Percentiles rank a stretch among this genome's conserved stretches.
phyloP scores from a whole-genome alignment of 2,888 invertebrate genomes.

The Bursaphelenchus okinawaensis region DNA sequence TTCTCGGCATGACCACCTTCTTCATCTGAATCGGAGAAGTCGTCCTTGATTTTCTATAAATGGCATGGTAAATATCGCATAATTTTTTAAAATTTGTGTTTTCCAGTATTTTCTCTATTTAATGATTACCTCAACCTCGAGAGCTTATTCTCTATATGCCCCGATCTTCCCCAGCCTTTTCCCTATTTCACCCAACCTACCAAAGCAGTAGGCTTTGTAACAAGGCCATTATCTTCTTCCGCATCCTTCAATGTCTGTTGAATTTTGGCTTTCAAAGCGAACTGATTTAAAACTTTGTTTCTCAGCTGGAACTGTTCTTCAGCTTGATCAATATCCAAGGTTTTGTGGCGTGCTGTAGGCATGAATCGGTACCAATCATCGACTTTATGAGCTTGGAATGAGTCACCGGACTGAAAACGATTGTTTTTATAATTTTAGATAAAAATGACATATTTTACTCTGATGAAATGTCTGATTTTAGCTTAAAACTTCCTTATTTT shows the following conservation, averaged over 20 bases:
- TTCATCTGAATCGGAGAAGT: constrained; percentile 25
- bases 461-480: background rate
- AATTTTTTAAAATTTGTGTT: too few species aligned
- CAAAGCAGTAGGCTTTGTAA: constrained; percentile 22
- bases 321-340: constrained; percentile 92
- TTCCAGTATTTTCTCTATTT: too few species aligned
- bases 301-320: constrained; percentile 91
- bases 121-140: too few species aligned
- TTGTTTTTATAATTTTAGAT: background rate
- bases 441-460: background rate
- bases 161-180: background rate
- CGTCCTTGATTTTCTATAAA: constrained; percentile 55
- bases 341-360: constrained; percentile 81
- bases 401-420: constrained; percentile 33
- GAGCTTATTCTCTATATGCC: too few species aligned
- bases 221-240: constrained; percentile 59
- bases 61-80: too few species aligned
- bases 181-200: too few species aligned
- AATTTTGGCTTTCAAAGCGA: constrained; percentile 65
- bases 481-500: background rate
- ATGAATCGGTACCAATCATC: constrained; percentile 94
- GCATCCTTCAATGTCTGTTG: constrained; percentile 59
- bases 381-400: constrained; percentile 61
- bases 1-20: constrained; percentile 25
- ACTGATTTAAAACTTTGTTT: constrained; percentile 90